Evolutionary conservation across 2,888 invertebrate species (phyloP).

Genomic region (Odontomyia ornata): DNA sequence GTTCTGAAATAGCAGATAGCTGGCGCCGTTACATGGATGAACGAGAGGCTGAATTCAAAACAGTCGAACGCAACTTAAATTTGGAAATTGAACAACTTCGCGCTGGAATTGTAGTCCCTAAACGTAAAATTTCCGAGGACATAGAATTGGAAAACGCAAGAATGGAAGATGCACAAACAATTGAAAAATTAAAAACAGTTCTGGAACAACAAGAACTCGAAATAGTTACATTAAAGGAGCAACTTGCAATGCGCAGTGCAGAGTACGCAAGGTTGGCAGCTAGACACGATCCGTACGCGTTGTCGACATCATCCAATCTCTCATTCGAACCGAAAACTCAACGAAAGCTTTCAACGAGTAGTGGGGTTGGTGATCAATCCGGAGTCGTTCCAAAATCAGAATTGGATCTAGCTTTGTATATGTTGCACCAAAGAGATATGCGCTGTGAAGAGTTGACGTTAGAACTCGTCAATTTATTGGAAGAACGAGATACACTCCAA

Average conservation of each 20-base stretch:
- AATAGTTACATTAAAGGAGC: constrained; percentile 76
- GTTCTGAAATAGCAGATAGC: constrained; percentile 74
- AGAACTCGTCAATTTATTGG: constrained; percentile 82
- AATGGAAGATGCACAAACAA: constrained; percentile 59
- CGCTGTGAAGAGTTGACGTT: constrained; percentile 86
- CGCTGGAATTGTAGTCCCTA: constrained; percentile 61
- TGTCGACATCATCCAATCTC: constrained; percentile 50
- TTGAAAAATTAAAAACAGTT: constrained; percentile 65
- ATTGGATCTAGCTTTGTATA: constrained; percentile 81
- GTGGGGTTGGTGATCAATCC: constrained; percentile 8
- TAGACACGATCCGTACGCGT: constrained; percentile 60
- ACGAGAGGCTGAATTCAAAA: constrained; percentile 71
- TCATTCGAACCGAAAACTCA: constrained; percentile 25
- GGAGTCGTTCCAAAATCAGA: constrained; percentile 67
- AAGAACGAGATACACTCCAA: constrained; percentile 86
- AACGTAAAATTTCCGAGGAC: constrained; percentile 44
- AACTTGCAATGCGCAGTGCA: constrained; percentile 70
- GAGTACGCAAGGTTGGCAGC: constrained; percentile 68
- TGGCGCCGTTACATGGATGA: constrained; percentile 76
- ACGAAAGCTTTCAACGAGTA: constrained; percentile 28
- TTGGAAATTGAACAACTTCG: constrained; percentile 63
- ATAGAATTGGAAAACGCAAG: constrained; percentile 43
- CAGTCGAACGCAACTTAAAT: constrained; percentile 66
- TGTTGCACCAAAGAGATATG: constrained; percentile 87
- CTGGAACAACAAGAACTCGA: constrained; percentile 77